phyloP scores from a whole-genome alignment of 2,113 vertebrate species.

The Peucedramus taeniatus region DNA sequence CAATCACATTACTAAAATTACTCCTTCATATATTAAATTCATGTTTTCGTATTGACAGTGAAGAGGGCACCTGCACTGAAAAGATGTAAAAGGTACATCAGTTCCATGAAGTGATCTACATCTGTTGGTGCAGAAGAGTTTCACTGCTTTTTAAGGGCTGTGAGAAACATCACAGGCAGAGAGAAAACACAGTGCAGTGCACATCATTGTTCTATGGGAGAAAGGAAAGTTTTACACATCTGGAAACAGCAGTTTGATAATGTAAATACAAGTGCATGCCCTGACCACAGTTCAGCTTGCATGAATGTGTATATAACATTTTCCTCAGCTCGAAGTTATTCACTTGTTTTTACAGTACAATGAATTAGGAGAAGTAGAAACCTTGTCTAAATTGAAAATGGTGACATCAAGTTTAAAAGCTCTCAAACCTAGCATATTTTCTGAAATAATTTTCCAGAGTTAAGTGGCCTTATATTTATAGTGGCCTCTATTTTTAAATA shows the following conservation, averaged over 20 bases:
- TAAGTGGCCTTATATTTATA: background rate
- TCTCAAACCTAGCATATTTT: background rate
- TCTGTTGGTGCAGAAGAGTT: background rate
- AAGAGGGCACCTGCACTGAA: background rate
- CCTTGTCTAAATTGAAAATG: background rate
- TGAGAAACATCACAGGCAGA: background rate
- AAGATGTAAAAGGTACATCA: background rate
- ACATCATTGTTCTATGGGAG: background rate
- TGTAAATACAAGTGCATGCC: background rate
- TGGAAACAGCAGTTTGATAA: background rate
- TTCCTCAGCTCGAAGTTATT: background rate
- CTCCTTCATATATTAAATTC: background rate
- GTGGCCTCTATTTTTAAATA: background rate
- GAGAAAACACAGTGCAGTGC: background rate
- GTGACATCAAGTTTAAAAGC: background rate
- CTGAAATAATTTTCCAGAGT: background rate
- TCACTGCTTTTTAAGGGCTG: background rate
- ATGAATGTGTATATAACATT: background rate
- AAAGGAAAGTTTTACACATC: background rate
- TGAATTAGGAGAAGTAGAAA: background rate
- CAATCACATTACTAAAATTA: background rate
- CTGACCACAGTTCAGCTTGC: background rate
- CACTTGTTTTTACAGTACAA: background rate
- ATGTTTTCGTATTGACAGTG: background rate
- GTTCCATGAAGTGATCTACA: background rate